These are phyloP conservation scores for Myocastor coypus DNA, from an alignment of 2,113 vertebrate genomes.

Conservation along the genomic window DNA sequence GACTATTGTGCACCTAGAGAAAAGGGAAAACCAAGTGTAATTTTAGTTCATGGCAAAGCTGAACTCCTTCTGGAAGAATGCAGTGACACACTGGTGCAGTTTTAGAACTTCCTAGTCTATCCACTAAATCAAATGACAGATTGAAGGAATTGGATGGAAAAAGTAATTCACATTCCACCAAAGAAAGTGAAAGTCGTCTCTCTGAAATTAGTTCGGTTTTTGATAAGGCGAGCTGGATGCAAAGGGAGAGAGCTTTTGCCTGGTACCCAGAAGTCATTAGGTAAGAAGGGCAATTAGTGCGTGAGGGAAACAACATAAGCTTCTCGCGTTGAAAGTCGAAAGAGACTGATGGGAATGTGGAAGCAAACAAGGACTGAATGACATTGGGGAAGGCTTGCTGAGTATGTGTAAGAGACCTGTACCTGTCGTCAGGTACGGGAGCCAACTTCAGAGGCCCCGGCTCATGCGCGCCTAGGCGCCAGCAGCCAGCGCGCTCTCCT, in stretches of 20 bases:
- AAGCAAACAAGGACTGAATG: neutral
- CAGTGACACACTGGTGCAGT: neutral
- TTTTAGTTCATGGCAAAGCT: slow-evolving; percentile 18
- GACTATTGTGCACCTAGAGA: neutral
- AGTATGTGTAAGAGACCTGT: slow-evolving; percentile 19
- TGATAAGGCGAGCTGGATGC: neutral
- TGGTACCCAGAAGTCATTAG: slow-evolving; percentile 48
- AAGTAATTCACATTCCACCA: slow-evolving; percentile 55
- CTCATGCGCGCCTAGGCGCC: no score
- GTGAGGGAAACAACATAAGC: neutral
- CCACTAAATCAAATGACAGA: slow-evolving; percentile 42
- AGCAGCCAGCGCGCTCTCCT: neutral
- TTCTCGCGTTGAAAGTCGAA: slow-evolving; percentile 57
- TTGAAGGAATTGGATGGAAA: neutral
- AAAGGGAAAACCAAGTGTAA: neutral
- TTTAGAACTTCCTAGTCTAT: slow-evolving; percentile 56
- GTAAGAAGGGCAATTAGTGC: slow-evolving; percentile 39
- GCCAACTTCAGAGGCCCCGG: neutral
- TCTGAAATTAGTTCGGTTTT: slow-evolving; percentile 60
- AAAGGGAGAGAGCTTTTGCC: slow-evolving; percentile 35
- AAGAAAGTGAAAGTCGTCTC: slow-evolving; percentile 26
- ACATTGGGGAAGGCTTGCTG: slow-evolving; percentile 13
- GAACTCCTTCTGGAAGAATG: neutral
- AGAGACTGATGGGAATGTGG: neutral
- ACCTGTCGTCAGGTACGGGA: neutral